Evolutionary conservation across 1,140 invertebrate genomes (phyloP), one percentile per base, ranked within the genome.

Genomic region (Laupala kohalensis): DNA sequence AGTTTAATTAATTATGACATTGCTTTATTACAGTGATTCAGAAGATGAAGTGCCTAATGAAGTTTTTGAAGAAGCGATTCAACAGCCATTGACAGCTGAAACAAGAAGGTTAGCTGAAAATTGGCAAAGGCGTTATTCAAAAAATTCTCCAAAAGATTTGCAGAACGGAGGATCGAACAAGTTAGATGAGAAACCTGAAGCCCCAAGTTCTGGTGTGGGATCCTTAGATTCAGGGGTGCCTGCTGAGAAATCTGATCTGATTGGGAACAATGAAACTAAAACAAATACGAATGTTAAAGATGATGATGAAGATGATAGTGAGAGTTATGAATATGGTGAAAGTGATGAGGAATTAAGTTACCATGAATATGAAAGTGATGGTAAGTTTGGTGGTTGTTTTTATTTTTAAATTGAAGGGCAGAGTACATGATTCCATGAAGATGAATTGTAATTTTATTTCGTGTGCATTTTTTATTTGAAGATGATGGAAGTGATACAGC

Each of bases 401-500:
- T 69, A 24, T 26, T 25, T 30, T 37, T 28, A 23, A 28, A 30
- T 23, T n/a, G n/a, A n/a, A n/a, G n/a, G n/a, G n/a, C n/a, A n/a
- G n/a, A n/a, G n/a, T n/a, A n/a, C n/a, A n/a, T n/a, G n/a, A n/a
- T n/a, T n/a, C n/a, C n/a, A n/a, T n/a, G n/a, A n/a, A n/a, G 67
- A 23, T 68, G 27, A 6, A 0, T 0, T n/a, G 3, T 29, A 27
- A 9, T 29, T 23, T 29, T 68, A 30, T 0, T 4, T 3, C 24
- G 28, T 30, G 27, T 15, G 27, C 3, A 6, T 30, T 26, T 23
- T 15, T 30, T 4, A 25, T 30, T 6, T 65, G 25, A 77, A 88
- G 87, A 88, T 76, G 87, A 88, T 74, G 88, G 90, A 74, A 88
- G 86, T 77, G 86, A 87, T 68, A 89, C 89, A 13, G 87, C 89